Conservation (phyloP, 2,113 vertebrate genomes). For the Calidris pygmaea region DNA sequence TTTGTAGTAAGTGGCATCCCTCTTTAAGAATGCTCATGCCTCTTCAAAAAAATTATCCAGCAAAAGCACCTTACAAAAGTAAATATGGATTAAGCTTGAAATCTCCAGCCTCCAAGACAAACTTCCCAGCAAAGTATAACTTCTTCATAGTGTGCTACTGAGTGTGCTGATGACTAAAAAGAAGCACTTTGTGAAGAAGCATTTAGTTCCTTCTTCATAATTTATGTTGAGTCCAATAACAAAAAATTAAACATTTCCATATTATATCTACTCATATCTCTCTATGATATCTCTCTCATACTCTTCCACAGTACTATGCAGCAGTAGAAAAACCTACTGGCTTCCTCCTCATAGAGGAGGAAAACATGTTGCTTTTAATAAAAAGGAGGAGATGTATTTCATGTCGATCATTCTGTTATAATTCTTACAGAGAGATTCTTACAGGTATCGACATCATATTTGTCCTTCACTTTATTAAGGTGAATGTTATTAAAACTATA, state of each 20-base stretch:
- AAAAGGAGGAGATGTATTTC: neutral
- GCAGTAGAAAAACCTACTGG: neutral
- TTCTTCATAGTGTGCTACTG: neutral
- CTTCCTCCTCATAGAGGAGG: neutral
- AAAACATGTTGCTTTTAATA: neutral
- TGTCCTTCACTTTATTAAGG: neutral
- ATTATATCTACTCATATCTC: rapidly evolving
- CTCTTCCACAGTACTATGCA: neutral
- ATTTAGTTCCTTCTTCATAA: neutral
- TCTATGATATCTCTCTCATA: too few relatives aligned
- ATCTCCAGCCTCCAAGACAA: neutral
- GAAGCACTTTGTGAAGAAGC: neutral
- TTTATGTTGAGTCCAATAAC: neutral
- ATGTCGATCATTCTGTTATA: neutral
- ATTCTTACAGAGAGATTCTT: neutral
- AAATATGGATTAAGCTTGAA: neutral
- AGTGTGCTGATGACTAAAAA: neutral
- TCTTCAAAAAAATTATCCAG: neutral
- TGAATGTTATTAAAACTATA: neutral
- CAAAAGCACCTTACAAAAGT: neutral
- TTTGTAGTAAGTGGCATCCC: neutral
- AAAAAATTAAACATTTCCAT: neutral
- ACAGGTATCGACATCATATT: neutral
- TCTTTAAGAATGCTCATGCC: neutral
- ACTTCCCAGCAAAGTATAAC: neutral